Percentiles rank a stretch among this genome's conserved stretches.
Conservation (phyloP, 2,113 vertebrate genomes). For the Muntiacus reevesi region DNA sequence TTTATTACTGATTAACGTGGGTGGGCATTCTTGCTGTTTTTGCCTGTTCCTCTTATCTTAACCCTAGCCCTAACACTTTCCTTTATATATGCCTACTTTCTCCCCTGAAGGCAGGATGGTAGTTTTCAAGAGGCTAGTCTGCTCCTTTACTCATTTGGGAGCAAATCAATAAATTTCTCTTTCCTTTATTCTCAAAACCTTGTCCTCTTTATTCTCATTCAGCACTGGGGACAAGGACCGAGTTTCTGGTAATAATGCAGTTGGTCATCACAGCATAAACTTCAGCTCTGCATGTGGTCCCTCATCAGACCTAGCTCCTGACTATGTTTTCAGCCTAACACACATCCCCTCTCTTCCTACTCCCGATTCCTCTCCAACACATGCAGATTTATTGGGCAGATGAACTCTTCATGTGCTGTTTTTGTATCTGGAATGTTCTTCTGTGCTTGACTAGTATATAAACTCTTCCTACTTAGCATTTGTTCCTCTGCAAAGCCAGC, state of each 20-base stretch:
- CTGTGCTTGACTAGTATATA: background rate
- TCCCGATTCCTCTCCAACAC: background rate
- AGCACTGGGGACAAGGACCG: background rate
- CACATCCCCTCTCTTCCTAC: background rate
- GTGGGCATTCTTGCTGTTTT: background rate
- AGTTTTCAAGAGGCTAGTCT: background rate
- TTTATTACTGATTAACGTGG: accelerated
- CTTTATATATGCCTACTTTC: background rate
- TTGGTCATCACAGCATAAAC: background rate
- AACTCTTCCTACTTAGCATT: background rate
- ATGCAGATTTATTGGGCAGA: background rate
- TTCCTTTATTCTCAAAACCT: background rate
- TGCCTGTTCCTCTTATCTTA: background rate
- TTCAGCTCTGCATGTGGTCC: accelerated
- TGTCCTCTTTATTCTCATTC: background rate
- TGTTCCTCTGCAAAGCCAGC: background rate
- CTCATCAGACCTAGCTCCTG: background rate
- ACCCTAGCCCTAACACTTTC: background rate
- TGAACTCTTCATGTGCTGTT: background rate
- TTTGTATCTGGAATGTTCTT: background rate
- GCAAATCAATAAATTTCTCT: background rate
- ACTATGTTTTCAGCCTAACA: background rate
- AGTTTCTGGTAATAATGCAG: background rate
- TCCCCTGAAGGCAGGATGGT: background rate
- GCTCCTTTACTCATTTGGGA: background rate